phyloP scores from a whole-genome alignment of 2,888 invertebrate genomes.

The Elgonia sp. region DNA sequence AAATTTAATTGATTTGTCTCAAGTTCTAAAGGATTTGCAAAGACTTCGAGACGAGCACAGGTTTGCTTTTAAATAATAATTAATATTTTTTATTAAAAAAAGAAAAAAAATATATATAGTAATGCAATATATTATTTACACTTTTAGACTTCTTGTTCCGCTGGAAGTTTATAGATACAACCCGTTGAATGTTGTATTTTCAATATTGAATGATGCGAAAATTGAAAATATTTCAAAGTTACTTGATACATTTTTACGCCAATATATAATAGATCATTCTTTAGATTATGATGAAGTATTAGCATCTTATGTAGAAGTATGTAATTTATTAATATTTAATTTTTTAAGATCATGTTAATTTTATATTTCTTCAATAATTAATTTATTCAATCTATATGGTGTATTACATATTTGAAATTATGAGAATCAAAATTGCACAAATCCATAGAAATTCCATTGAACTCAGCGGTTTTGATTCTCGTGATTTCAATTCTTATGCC shows the following conservation, averaged over 20 bases:
- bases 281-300: conserved; percentile 86
- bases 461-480: no score
- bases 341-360: neutral
- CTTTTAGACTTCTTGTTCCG: conserved; percentile 79
- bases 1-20: conserved; percentile 80
- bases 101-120: conserved; percentile 14
- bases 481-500: no score
- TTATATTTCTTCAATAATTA: no score
- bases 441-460: no score
- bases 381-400: no score
- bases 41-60: conserved; percentile 81
- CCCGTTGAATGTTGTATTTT: conserved; percentile 80
- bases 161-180: conserved; percentile 80
- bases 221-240: conserved; percentile 84
- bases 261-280: conserved; percentile 86
- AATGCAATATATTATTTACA: conserved; percentile 5
- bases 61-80: conserved; percentile 75
- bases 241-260: conserved; percentile 85
- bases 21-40: conserved; percentile 82
- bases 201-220: conserved; percentile 81
- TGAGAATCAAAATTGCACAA: no score
- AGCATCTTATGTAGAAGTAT: conserved; percentile 86
- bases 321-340: neutral
- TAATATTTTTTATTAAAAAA: conserved; percentile 20
- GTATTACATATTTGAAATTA: no score